Conservation (phyloP, 2,113 vertebrate genomes). For the Phasianus colchicus region DNA sequence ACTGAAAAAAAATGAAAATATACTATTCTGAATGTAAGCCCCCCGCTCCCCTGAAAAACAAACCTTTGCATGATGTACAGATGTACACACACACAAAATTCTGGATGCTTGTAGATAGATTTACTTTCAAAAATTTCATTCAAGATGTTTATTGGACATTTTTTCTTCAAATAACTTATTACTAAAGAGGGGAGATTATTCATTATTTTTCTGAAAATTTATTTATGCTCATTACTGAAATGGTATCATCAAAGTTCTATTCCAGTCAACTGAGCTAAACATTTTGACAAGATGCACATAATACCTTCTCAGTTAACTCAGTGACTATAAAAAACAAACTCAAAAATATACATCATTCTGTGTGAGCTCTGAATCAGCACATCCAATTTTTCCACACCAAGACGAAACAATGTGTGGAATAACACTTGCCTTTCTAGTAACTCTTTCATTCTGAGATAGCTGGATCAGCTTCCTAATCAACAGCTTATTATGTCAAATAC, state of each 20-base stretch:
- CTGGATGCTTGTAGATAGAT: not conserved
- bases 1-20: slow-evolving; percentile 32
- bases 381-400: not conserved
- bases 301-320: not conserved
- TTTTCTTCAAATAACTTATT: not conserved
- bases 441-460: not conserved
- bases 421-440: not conserved
- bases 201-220: not conserved
- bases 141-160: not conserved
- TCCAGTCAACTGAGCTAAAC: not conserved
- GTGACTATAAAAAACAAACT: not conserved
- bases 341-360: not conserved
- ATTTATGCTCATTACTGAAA: not conserved
- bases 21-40: not conserved
- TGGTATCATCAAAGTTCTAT: not conserved
- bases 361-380: not conserved
- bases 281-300: not conserved
- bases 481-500: not conserved
- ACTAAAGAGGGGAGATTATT: not conserved
- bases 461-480: not conserved
- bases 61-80: not conserved
- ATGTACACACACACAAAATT: not conserved
- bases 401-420: not conserved
- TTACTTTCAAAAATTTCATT: not conserved
- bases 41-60: not conserved